phyloP scores from a whole-genome alignment of 2,797 vertebrate genomes.

The Morelia viridis region DNA sequence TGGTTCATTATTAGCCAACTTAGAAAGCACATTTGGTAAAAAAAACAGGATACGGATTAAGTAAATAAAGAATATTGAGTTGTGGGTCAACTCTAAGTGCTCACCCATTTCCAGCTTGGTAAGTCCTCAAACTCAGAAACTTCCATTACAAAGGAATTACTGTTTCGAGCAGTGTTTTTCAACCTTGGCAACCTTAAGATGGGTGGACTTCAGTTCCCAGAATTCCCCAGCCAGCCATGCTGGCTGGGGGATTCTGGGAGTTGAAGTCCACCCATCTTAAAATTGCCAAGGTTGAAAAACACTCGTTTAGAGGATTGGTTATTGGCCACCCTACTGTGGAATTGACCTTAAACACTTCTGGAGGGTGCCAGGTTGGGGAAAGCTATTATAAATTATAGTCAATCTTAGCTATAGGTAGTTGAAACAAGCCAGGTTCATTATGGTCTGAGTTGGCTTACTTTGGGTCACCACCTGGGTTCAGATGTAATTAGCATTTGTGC shows the following conservation, averaged over 20 bases:
- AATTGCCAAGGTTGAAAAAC: not conserved
- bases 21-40: not conserved
- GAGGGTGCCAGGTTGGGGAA: not conserved
- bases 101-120: not conserved
- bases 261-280: not conserved
- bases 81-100: not conserved
- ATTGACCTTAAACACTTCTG: not conserved
- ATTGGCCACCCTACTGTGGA: not conserved
- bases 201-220: not conserved
- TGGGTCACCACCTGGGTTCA: not conserved
- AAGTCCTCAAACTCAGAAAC: not conserved
- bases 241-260: not conserved
- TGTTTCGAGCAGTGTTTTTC: not conserved
- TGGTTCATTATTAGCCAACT: not conserved
- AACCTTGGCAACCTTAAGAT: not conserved
- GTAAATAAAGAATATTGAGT: not conserved
- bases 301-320: not conserved
- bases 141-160: not conserved
- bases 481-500: not conserved
- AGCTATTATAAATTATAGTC: not conserved
- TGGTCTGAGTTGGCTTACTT: not conserved
- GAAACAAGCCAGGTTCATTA: not conserved
- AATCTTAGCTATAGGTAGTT: not conserved
- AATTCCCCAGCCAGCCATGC: not conserved
- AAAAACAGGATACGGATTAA: not conserved